Evolutionary conservation across 2,113 vertebrate species (phyloP), one percentile per base, ranked within the genome.

Genomic region (Gallinago paraguaiae): DNA sequence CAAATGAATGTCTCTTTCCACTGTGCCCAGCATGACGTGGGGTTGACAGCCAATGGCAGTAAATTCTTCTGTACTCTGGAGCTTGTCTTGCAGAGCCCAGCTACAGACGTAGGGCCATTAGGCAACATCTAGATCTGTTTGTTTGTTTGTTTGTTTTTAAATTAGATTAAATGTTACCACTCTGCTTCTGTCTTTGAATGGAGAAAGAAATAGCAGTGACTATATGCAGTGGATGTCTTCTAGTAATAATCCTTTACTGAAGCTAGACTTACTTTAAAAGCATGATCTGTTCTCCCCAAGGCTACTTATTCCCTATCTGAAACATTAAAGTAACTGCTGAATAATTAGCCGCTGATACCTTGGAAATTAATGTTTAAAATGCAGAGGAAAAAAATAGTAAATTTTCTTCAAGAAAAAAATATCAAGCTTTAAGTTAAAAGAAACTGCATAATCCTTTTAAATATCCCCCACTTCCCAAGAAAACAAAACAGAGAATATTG

Each of bases 341-440:
- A 97, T 97, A 98, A 98, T 98, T 98, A 98, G 96, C 86, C 30
- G 31, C 88, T 90, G 96, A 96, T 97, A 97, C 81, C 94, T 97
- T 97, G 92, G 95, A 98, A 98, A 97, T 98, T 97, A 97, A 97
- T 96, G 92, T 94, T 97, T 96, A 95, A 97, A 97, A 95, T 95
- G 95, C 46, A 22, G 90, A 85, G 61, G 74, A 82, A 97, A 96
- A 91, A 86, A 92, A 91, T 10, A 63, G 75, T 37, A 72, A 57
- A 48, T 92, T 97, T 97, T 91, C 86, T 85, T 75, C 39, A 84
- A 86, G 57, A 86, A 88, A 96, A 93, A 91, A 86, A 84, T 48
- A 63, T 86, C 86, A 93, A 82, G 60, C 78, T 95, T 86, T 60
- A 74, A 96, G 76, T 92, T 93, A 88, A 90, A 96, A 93, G 91